These are phyloP conservation scores for Eulemur macaco DNA, from an alignment of 2,113 vertebrate species.

Conservation along the genomic window DNA sequence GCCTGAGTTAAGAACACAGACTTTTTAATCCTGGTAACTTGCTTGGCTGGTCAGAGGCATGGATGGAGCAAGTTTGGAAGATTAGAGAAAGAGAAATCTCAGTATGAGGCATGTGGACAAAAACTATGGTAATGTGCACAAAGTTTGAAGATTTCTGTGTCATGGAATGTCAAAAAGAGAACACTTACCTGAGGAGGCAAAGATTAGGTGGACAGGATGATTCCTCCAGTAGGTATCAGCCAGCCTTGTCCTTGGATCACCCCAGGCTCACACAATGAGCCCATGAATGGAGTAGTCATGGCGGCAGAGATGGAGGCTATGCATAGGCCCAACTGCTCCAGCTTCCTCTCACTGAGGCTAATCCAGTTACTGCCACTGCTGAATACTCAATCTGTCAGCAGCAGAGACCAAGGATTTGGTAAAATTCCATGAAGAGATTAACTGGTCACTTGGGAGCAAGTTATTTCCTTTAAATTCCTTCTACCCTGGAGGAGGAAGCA, in stretches of 20 bases:
- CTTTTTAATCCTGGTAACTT: neutral
- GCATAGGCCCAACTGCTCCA: neutral
- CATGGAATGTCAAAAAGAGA: neutral
- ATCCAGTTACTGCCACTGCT: neutral
- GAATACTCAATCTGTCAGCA: neutral
- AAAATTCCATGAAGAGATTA: neutral
- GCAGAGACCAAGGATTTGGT: neutral
- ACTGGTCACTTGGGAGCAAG: neutral
- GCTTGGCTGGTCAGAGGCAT: neutral
- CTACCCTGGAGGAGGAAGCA: neutral
- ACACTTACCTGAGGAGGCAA: neutral
- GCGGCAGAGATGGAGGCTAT: neutral
- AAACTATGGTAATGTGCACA: neutral
- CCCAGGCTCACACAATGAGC: neutral
- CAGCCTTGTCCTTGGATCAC: neutral
- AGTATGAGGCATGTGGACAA: neutral
- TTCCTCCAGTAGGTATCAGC: neutral
- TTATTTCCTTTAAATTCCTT: conserved; percentile 5
- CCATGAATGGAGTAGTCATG: neutral
- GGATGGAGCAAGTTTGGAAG: neutral
- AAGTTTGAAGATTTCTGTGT: neutral
- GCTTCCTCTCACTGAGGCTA: neutral
- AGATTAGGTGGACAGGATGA: neutral
- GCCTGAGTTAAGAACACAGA: neutral
- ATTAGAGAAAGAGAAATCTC: neutral